Evolutionary conservation across 2,888 invertebrate species (phyloP).

Genomic region (Tipula lateralis): DNA sequence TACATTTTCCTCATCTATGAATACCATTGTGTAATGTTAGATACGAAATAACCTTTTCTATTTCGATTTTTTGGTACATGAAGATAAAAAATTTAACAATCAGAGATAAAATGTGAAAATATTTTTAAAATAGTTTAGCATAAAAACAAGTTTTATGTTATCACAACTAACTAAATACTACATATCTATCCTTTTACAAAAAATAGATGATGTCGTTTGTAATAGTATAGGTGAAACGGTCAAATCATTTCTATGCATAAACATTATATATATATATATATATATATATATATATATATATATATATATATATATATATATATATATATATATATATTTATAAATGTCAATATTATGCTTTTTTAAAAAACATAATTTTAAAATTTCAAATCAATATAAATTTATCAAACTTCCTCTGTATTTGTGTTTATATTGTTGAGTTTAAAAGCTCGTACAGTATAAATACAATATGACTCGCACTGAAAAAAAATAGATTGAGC

Average conservation of each 20-base stretch:
- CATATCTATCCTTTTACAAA: not conserved
- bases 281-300: too few relatives aligned
- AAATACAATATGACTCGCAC: not conserved
- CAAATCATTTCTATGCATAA: not conserved
- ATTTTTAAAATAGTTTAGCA: not conserved
- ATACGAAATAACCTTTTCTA: not conserved
- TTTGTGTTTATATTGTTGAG: not conserved
- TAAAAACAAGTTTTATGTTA: conserved; percentile 9
- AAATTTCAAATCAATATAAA: not conserved
- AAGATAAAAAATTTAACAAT: conserved; percentile 11
- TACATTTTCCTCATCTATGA: not conserved
- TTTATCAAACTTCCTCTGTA: not conserved
- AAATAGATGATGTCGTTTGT: not conserved
- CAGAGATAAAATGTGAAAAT: not conserved
- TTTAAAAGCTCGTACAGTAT: not conserved
- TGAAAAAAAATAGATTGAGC: not conserved
- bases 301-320: too few relatives aligned
- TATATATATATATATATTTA: too few relatives aligned
- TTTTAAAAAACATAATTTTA: not conserved
- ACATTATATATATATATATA: too few relatives aligned
- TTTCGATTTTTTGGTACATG: not conserved
- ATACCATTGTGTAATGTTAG: not conserved
- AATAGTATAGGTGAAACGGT: not conserved
- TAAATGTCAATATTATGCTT: not conserved
- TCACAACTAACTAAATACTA: not conserved